A percentile compares a stretch with the other conserved stretches of the same genome.
These are phyloP conservation scores for Porites australiensis DNA, from an alignment of 64 coral and sea anemone genomes.

Conservation along the genomic window DNA sequence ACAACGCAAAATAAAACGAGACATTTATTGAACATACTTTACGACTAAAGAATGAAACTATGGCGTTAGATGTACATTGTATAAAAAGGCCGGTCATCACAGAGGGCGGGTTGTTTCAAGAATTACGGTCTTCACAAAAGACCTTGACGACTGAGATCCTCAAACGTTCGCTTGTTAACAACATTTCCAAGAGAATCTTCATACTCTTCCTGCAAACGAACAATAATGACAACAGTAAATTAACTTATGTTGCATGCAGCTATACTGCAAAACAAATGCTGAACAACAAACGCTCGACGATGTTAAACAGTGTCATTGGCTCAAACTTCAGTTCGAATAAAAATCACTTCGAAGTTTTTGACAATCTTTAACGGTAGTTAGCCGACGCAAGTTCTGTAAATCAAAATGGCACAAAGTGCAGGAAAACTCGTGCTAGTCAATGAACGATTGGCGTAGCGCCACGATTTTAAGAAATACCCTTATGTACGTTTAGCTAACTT, in stretches of 20 bases:
- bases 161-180: constrained; percentile 90
- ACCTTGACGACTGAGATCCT: constrained; percentile 98
- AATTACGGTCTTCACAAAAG: constrained; percentile 56
- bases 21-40: not conserved
- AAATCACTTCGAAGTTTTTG: no score
- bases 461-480: no score
- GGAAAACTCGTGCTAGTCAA: no score
- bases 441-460: no score
- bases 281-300: no score
- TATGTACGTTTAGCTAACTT: no score
- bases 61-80: not conserved
- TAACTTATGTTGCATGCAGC: not conserved
- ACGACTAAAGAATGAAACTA: constrained; percentile 20
- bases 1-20: not conserved
- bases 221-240: not conserved
- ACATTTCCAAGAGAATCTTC: constrained; percentile 98
- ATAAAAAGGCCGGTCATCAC: not conserved
- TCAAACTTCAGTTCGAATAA: no score
- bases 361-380: no score
- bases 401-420: no score
- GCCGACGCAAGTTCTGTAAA: no score
- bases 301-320: no score
- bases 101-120: not conserved
- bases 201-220: constrained; percentile 87
- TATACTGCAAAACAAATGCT: no score